phyloP scores from a whole-genome alignment of 2,113 vertebrate species.

The Sialia sialis region DNA sequence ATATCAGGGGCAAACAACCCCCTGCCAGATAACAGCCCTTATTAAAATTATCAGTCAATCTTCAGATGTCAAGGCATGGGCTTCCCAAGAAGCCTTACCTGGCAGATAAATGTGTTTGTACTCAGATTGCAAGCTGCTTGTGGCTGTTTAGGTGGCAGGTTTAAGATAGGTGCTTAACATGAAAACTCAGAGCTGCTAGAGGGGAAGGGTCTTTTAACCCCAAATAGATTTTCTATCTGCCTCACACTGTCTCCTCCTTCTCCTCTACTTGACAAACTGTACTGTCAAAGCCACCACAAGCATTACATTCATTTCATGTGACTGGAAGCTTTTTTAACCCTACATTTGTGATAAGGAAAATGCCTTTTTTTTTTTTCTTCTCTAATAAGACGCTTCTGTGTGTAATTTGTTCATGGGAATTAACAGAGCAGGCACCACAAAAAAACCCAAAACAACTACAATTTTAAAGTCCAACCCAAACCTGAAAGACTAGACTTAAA shows the following conservation, averaged over 20 bases:
- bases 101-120: not conserved
- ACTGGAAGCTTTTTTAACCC: not conserved
- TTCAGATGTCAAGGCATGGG: not conserved
- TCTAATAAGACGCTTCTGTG: not conserved
- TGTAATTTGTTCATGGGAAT: not conserved
- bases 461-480: not conserved
- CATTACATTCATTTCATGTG: not conserved
- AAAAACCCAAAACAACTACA: rapidly evolving
- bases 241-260: rapidly evolving
- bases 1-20: not conserved
- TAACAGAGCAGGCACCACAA: not conserved
- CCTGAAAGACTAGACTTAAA: not conserved
- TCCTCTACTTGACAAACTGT: not conserved
- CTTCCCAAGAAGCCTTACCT: not conserved
- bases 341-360: not conserved
- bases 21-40: not conserved
- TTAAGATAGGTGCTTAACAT: not conserved
- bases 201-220: not conserved
- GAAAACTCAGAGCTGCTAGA: not conserved
- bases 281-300: not conserved
- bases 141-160: not conserved
- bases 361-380: too few relatives aligned
- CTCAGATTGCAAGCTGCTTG: not conserved
- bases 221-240: not conserved
- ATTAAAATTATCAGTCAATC: not conserved